Conservation (phyloP, 2,113 vertebrate genomes). For the Oryzias melastigma region DNA sequence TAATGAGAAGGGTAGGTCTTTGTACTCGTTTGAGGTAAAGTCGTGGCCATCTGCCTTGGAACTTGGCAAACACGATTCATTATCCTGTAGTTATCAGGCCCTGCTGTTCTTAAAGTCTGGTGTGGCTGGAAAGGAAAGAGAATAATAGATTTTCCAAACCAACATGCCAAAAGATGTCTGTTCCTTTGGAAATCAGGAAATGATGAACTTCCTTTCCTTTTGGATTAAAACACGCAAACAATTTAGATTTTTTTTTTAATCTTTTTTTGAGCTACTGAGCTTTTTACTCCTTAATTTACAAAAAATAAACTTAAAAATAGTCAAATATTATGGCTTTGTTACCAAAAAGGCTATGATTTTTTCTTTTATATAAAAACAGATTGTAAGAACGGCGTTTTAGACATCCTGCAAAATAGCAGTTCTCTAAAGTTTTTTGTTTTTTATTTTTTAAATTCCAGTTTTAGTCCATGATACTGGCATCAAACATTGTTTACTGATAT, state of each 20-base stretch:
- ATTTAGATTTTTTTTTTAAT: not conserved
- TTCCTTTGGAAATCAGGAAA: slow-evolving; percentile 30
- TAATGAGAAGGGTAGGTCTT: too few relatives aligned
- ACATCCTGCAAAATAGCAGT: not conserved
- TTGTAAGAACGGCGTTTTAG: not conserved
- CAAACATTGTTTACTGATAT: too few relatives aligned
- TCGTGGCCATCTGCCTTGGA: slow-evolving; percentile 66
- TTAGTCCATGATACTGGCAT: slow-evolving; percentile 1
- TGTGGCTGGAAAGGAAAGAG: slow-evolving; percentile 35
- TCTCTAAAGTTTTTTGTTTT: not conserved
- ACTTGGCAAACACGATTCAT: slow-evolving; percentile 48
- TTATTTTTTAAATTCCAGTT: not conserved
- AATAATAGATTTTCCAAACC: slow-evolving; percentile 22
- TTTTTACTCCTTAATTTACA: not conserved
- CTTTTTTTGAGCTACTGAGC: not conserved
- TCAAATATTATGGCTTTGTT: not conserved
- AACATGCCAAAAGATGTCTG: slow-evolving; percentile 33
- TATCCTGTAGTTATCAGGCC: slow-evolving; percentile 42
- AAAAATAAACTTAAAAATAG: too few relatives aligned
- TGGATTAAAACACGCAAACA: slow-evolving; percentile 17
- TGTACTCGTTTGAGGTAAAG: slow-evolving; percentile 29
- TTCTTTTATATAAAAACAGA: not conserved
- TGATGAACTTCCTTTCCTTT: slow-evolving; percentile 18
- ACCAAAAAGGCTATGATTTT: not conserved
- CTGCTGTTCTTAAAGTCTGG: slow-evolving; percentile 48